phyloP scores from a whole-genome alignment of 2,797 vertebrate species.

The Pseudocheirus occidentalis region DNA sequence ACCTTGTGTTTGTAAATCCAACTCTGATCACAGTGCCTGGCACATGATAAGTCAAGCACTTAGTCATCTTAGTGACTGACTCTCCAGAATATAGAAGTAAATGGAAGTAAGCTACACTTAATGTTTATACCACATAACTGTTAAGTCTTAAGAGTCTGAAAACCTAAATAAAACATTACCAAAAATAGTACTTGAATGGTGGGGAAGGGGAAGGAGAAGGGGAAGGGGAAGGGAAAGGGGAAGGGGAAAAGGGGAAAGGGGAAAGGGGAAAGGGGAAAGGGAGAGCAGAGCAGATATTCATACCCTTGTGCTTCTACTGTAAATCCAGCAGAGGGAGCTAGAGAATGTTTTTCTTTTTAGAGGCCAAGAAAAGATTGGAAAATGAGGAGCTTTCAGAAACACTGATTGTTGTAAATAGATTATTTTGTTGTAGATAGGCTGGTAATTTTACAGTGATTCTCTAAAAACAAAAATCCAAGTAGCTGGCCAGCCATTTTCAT shows the following conservation, averaged over 20 bases:
- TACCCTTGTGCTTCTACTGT: slow-evolving; percentile 41
- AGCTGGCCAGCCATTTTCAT: not conserved
- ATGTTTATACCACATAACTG: not conserved
- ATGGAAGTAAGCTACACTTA: not conserved
- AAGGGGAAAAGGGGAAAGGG: not conserved
- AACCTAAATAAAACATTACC: not conserved
- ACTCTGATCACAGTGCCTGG: not conserved
- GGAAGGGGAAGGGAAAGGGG: not conserved
- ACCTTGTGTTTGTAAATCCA: not conserved
- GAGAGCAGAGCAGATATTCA: slow-evolving; percentile 13
- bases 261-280: not conserved
- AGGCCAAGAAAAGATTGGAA: not conserved
- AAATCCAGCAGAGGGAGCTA: slow-evolving; percentile 71
- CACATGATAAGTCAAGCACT: not conserved
- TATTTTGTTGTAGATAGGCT: not conserved
- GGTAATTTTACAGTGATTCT: slow-evolving; percentile 28
- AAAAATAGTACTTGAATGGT: not conserved
- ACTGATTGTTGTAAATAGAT: slow-evolving; percentile 9
- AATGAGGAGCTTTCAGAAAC: slow-evolving; percentile 41
- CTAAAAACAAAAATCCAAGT: slow-evolving; percentile 46
- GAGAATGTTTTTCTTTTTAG: slow-evolving; percentile 66
- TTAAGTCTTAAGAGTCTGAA: not conserved
- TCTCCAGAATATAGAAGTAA: not conserved
- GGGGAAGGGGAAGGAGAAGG: not conserved
- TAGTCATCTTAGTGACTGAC: not conserved